Evolutionary conservation across 2,888 invertebrate species (phyloP), one percentile per base, ranked within the genome.

Genomic region (Lasioglossum malachurum): DNA sequence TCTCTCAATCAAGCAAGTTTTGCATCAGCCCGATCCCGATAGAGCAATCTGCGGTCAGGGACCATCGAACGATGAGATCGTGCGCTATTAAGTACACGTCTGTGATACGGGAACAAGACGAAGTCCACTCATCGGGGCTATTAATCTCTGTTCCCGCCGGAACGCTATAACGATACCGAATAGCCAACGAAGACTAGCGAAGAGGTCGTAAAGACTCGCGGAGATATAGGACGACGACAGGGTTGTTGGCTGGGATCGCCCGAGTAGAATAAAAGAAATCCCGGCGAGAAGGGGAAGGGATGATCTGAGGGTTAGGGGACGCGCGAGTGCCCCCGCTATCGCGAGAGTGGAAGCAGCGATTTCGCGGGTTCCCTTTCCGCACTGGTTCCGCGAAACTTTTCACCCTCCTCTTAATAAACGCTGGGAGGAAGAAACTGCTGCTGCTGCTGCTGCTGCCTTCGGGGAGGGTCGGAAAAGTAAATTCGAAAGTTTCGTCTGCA

Each of bases 401-500:
- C 86, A 67, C 84, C 84, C 78, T 41, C 57, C 80, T 81, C 84
- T 83, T 89, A 88, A 88, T 89, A 89, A 89, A 88, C 75, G 84
- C 80, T 80, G 38, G 80, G 35, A 74, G 80, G 35, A 77, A 75
- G 79, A 77, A 76, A n/a, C n/a, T n/a, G n/a, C n/a, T n/a, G 49
- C 67, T 57, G 76, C 41, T n/a, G 49, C 64, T 57, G 78, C 38
- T 12, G 12, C n/a, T 49, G 64, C 73, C 64, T 38, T 44, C 73
- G 73, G 75, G 77, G 76, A 76, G 75, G 82, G 79, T 81, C 76
- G 71, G 82, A 83, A 82, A 90, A 92, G 92, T 92, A 90, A 89
- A 91, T 92, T 92, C 84, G 77, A 88, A 92, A 92, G 86, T 92
- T 92, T 87, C 60, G 57, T n/a, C 81, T 81, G 35, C 57, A 82